Evolutionary conservation across 1,140 invertebrate genomes (phyloP), one percentile per base, ranked within the genome.

Genomic region (Sesamia nonagrioides): DNA sequence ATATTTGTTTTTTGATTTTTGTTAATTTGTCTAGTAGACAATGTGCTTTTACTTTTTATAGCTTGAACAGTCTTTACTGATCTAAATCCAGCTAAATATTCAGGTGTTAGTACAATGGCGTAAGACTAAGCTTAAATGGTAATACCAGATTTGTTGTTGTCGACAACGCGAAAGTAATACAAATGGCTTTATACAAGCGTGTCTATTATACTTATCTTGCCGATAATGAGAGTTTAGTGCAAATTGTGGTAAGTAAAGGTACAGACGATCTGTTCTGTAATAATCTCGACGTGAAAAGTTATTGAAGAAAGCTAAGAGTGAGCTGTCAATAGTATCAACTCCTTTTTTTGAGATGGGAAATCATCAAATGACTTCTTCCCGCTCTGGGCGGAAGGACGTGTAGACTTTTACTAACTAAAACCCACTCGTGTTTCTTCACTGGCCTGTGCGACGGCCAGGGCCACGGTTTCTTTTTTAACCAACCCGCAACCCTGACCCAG

Each of bases 141-240:
- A 74, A 42, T 74, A 60, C 40, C 35, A 60, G 54, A 40, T 58
- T 45, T 42, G 8, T 18, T 74, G 27, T 48, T 45, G 72, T 60
- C 54, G 17, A 48, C 72, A 60, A 45, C 17, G 21, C 54, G 17
- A 74, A 58, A 48, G 18, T 74, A 74, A 60, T 74, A 60, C 37
- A 60, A 74, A 74, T 45, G 37, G 72, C 56, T 74, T 72, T 74
- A 60, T 74, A 45, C 21, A n/a, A 58, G 27, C 72, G 13, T 60
- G 37, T 60, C 54, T 74, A 45, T 45, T 74, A 74, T 60, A 74
- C 37, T 74, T 60, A 74, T 74, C 61, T 42, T 37, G 61, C 37
- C 18, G 61, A 66, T 66, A 21, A 42, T 42, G 17, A 13, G 17
- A 13, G 1, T 63, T 42, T 6, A 42, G 61, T 42, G 37, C 37